Evolutionary conservation across 2,797 vertebrate species (phyloP).

Genomic region (Toxotes lorentzi): DNA sequence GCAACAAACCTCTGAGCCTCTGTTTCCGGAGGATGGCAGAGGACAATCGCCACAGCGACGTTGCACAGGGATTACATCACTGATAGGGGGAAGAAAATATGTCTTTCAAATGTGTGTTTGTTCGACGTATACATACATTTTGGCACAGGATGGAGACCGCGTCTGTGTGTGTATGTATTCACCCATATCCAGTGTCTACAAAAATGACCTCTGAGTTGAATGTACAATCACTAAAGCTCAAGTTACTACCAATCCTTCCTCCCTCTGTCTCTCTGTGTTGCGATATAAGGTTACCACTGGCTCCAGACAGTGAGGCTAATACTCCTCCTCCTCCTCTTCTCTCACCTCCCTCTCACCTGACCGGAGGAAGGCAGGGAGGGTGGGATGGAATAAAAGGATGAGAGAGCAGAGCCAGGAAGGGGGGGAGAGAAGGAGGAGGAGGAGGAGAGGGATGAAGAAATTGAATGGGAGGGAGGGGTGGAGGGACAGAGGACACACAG

Average conservation of each 20-base stretch:
- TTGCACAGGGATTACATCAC: slow-evolving; percentile 77
- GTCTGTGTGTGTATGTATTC: slow-evolving; percentile 41
- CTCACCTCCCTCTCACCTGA: slow-evolving; percentile 69
- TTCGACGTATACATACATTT: slow-evolving; percentile 16
- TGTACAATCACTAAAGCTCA: slow-evolving; percentile 79
- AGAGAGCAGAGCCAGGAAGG: slow-evolving; percentile 37
- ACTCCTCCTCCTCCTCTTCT: slow-evolving; percentile 54
- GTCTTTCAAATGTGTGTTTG: slow-evolving; percentile 32
- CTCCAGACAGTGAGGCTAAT: slow-evolving; percentile 82
- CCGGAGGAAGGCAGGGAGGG: slow-evolving; percentile 38
- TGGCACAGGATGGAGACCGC: slow-evolving; percentile 37
- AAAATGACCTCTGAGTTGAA: slow-evolving; percentile 81
- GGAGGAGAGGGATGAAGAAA: slow-evolving; percentile 15
- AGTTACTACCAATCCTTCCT: slow-evolving; percentile 71
- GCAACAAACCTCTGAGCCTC: slow-evolving; percentile 29
- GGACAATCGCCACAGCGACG: slow-evolving; percentile 54
- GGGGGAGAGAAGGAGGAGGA: not conserved
- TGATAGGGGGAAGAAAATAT: slow-evolving; percentile 26
- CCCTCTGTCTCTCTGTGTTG: slow-evolving; percentile 52
- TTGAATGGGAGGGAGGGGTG: slow-evolving; percentile 14
- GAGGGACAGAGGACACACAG: slow-evolving; percentile 1
- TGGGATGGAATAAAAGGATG: slow-evolving; percentile 47
- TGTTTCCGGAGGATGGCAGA: slow-evolving; percentile 51
- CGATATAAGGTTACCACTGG: slow-evolving; percentile 82
- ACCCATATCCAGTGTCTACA: slow-evolving; percentile 68